phyloP scores from a whole-genome alignment of 1,140 invertebrate species.

The Drosophila simulans region DNA sequence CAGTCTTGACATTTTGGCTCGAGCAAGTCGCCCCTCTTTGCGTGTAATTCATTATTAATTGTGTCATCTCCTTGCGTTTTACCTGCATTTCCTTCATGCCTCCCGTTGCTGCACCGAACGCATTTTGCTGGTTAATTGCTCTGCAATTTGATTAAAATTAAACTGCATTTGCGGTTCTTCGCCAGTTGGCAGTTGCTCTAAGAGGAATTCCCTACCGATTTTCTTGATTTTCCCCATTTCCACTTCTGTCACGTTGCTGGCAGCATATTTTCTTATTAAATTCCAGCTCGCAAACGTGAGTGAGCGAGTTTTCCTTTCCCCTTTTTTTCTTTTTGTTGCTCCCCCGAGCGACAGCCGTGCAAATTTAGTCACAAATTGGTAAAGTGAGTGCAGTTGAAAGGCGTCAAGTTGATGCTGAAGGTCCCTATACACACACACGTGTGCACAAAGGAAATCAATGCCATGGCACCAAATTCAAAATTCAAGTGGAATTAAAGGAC shows the following conservation, averaged over 20 bases:
- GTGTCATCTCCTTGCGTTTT: conserved; percentile 21
- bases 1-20: conserved; percentile 75
- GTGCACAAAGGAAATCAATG: conserved; percentile 56
- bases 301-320: conserved; percentile 28
- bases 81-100: neutral
- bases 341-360: conserved; percentile 57
- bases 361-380: conserved; percentile 74
- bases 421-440: conserved; percentile 12
- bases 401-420: conserved; percentile 67
- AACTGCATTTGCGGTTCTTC: conserved; percentile 66
- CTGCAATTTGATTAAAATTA: conserved; percentile 78
- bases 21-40: conserved; percentile 3
- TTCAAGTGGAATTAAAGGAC: neutral
- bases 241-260: conserved; percentile 60
- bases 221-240: conserved; percentile 10
- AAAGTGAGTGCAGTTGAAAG: conserved; percentile 66
- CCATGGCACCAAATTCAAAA: neutral
- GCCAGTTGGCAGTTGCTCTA: conserved; percentile 53
- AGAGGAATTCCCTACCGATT: conserved; percentile 19
- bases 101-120: neutral
- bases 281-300: conserved; percentile 61
- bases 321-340: neutral
- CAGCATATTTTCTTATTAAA: conserved; percentile 69
- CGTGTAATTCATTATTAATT: conserved; percentile 75
- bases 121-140: conserved; percentile 61